These are phyloP conservation scores for Thamnophis sirtalis DNA, from an alignment of 2,113 vertebrate genomes.

Conservation along the genomic window DNA sequence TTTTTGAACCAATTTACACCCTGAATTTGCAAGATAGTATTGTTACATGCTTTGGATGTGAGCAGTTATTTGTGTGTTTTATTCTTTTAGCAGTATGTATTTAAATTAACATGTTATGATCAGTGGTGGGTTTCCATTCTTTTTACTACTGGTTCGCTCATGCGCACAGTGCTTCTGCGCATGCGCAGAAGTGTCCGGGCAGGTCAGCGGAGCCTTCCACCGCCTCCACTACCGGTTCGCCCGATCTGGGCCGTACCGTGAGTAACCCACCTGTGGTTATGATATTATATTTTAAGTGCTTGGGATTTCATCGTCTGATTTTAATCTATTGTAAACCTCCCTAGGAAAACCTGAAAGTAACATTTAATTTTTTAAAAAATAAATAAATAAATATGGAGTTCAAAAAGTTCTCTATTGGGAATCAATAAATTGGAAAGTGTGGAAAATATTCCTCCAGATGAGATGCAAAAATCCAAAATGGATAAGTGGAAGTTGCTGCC, in stretches of 20 bases:
- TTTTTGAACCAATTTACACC: background rate
- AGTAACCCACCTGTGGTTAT: no score
- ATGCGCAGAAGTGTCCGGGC: no score
- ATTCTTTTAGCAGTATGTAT: background rate
- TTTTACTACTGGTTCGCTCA: no score
- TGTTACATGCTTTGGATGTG: background rate
- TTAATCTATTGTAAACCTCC: background rate
- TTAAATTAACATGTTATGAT: background rate
- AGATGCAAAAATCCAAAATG: background rate
- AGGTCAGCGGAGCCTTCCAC: no score
- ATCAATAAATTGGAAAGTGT: background rate
- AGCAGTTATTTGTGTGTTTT: background rate
- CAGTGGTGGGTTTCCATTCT: no score
- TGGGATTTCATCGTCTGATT: background rate
- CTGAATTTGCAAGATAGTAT: background rate
- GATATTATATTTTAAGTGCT: background rate
- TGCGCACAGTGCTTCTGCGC: no score
- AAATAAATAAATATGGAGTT: background rate
- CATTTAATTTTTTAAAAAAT: background rate
- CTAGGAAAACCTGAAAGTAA: background rate
- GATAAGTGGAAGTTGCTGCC: background rate
- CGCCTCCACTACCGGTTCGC: no score
- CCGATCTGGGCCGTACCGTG: no score
- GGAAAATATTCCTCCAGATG: background rate
- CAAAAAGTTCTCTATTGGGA: background rate